phyloP scores from a whole-genome alignment of 2,888 invertebrate species.

The Scrobipalpa atriplicella region DNA sequence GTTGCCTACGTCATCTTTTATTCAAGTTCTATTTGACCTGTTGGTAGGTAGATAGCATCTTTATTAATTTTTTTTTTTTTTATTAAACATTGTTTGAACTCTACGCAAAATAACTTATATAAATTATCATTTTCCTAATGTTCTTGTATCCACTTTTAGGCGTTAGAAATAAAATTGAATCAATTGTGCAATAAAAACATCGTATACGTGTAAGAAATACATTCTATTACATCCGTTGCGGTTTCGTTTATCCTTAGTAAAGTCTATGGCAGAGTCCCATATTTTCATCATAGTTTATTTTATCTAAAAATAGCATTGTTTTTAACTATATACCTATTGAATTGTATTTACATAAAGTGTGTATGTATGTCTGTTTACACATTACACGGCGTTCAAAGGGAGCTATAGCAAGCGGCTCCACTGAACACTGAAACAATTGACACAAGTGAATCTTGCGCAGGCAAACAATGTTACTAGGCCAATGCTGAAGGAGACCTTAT shows the following conservation, averaged over 20 bases:
- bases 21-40: too few species aligned
- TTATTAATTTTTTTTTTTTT: too few species aligned
- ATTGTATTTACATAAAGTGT: not conserved
- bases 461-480: slow-evolving; percentile 42
- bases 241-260: too few species aligned
- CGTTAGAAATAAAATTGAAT: not conserved
- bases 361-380: slow-evolving; percentile 23
- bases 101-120: too few species aligned
- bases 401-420: slow-evolving; percentile 32
- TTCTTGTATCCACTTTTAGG: not conserved
- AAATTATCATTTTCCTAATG: too few species aligned
- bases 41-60: too few species aligned
- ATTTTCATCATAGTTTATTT: too few species aligned
- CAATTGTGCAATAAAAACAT: not conserved
- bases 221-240: too few species aligned
- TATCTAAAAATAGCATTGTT: not conserved
- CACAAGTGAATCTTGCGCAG: slow-evolving; percentile 64
- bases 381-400: slow-evolving; percentile 31
- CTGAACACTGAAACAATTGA: slow-evolving; percentile 58
- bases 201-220: too few species aligned
- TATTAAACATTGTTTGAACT: too few species aligned
- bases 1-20: too few species aligned
- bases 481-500: slow-evolving; percentile 38
- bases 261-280: not conserved
- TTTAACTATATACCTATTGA: slow-evolving; percentile 1